These are phyloP conservation scores for Oreocharis arfaki DNA, from an alignment of 2,113 vertebrate genomes.

Conservation along the genomic window DNA sequence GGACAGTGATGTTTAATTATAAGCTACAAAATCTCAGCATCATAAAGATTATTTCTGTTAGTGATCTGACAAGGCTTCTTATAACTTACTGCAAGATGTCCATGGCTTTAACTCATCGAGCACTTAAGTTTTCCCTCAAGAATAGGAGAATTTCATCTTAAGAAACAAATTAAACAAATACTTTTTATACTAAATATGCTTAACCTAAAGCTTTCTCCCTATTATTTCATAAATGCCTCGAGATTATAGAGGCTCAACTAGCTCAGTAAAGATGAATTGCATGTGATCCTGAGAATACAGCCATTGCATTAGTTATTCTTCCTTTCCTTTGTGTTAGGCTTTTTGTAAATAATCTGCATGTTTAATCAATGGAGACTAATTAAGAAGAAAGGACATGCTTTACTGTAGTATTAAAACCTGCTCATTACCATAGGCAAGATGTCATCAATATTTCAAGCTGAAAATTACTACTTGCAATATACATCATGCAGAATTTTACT, in stretches of 20 bases:
- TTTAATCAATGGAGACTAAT: constrained; percentile 33
- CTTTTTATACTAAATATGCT: constrained; percentile 5
- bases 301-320: constrained; percentile 9
- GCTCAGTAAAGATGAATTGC: constrained; percentile 17
- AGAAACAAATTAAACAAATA: constrained; percentile 5
- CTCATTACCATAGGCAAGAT: neutral
- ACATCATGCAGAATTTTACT: neutral
- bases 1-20: neutral
- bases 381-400: neutral
- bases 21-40: neutral
- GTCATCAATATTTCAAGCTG: neutral
- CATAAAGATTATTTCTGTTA: neutral
- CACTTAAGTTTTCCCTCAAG: neutral
- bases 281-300: constrained; percentile 14
- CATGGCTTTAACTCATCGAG: neutral
- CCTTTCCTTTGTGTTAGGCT: neutral
- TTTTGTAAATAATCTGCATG: constrained; percentile 40
- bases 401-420: constrained; percentile 12
- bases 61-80: neutral
- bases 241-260: constrained; percentile 23
- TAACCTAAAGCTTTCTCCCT: neutral
- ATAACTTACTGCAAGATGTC: neutral
- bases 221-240: constrained; percentile 33
- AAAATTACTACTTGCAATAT: neutral
- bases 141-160: neutral